Evolutionary conservation across 2,797 vertebrate genomes (phyloP).

Genomic region (Pseudochromis fuscus): DNA sequence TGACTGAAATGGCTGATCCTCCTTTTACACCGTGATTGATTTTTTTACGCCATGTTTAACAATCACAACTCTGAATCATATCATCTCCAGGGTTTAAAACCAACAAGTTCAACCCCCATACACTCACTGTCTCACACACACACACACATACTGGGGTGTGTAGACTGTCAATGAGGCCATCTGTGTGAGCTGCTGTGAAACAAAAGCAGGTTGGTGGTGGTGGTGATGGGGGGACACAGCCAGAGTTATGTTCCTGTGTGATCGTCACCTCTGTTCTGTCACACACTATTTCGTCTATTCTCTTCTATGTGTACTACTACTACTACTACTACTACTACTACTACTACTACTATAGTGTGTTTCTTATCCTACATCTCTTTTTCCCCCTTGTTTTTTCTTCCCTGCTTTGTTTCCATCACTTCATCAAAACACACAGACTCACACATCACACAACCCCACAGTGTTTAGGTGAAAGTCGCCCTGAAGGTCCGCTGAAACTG

Average conservation of each 20-base stretch:
- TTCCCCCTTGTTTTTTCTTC: not conserved
- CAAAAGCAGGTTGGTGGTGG: constrained; percentile 68
- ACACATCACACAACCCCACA: constrained; percentile 38
- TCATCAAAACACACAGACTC: constrained; percentile 15
- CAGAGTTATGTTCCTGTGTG: constrained; percentile 54
- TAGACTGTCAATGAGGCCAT: constrained; percentile 76
- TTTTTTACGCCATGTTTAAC: constrained; percentile 54
- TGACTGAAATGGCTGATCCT: constrained; percentile 29
- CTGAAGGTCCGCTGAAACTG: constrained; percentile 63
- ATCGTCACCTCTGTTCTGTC: constrained; percentile 45
- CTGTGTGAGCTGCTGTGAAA: constrained; percentile 77
- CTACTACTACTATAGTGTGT: not conserved
- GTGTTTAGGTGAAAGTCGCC: constrained; percentile 35
- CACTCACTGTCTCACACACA: constrained; percentile 1
- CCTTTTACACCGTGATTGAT: constrained; percentile 60
- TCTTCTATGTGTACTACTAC: not conserved
- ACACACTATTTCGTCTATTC: constrained; percentile 45
- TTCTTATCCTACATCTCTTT: not conserved
- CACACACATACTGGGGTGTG: constrained; percentile 12
- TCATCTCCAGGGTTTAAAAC: constrained; percentile 39
- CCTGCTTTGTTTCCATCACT: not conserved
- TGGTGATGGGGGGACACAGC: constrained; percentile 36
- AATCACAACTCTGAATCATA: constrained; percentile 41
- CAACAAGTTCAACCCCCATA: constrained; percentile 35
- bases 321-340: no score